phyloP scores from a whole-genome alignment of 2,888 invertebrate species.

The Vesta saturnalis region DNA sequence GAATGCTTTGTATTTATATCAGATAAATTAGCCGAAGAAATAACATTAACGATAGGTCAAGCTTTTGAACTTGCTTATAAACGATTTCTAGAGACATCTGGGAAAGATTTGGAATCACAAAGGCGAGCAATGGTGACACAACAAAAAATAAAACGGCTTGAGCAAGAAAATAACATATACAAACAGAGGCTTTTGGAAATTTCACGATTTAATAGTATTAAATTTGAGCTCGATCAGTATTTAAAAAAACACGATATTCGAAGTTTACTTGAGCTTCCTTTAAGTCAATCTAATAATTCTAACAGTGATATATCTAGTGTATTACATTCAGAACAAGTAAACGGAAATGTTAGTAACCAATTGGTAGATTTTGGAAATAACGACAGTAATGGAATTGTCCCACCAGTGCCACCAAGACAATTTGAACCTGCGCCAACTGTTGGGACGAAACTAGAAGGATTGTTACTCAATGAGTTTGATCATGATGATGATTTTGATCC shows the following conservation, averaged over 20 bases:
- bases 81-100: slow-evolving; percentile 92
- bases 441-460: slow-evolving; percentile 80
- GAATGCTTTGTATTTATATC: slow-evolving; percentile 98
- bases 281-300: slow-evolving; percentile 56
- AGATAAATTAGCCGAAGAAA: slow-evolving; percentile 97
- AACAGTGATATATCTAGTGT: slow-evolving; percentile 33
- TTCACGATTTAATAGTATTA: slow-evolving; percentile 64
- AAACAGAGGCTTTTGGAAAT: slow-evolving; percentile 82
- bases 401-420: slow-evolving; percentile 64
- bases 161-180: slow-evolving; percentile 85
- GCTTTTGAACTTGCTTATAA: slow-evolving; percentile 98
- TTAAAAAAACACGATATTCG: slow-evolving; percentile 64
- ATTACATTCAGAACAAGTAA: slow-evolving; percentile 42
- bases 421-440: slow-evolving; percentile 66
- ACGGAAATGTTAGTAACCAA: slow-evolving; percentile 43
- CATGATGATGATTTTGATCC: slow-evolving; percentile 88
- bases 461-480: slow-evolving; percentile 83
- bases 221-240: slow-evolving; percentile 65
- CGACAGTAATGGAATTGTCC: slow-evolving; percentile 58
- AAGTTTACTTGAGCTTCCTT: slow-evolving; percentile 63
- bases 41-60: slow-evolving; percentile 97
- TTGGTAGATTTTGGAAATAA: slow-evolving; percentile 55
- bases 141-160: slow-evolving; percentile 87
- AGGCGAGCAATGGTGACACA: slow-evolving; percentile 81
- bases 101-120: slow-evolving; percentile 87